phyloP scores from a whole-genome alignment of 2,888 invertebrate species.

The Hyposoter dolosus region DNA sequence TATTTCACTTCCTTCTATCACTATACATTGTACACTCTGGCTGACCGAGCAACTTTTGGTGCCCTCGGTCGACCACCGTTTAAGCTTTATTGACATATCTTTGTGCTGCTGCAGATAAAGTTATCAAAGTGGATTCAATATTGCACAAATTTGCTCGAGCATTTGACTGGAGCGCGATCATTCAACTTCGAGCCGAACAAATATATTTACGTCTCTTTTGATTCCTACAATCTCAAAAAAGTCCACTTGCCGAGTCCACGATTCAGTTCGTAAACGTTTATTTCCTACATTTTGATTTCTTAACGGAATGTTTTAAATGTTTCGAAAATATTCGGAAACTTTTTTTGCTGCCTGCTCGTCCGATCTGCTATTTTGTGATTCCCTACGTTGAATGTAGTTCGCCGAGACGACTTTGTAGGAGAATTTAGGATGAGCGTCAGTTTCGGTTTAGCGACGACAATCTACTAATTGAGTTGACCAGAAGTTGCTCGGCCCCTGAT shows the following conservation, averaged over 20 bases:
- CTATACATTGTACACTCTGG: neutral
- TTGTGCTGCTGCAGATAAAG: neutral
- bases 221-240: too few species aligned
- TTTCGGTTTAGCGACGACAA: neutral
- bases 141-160: neutral
- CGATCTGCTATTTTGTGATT: neutral
- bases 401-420: neutral
- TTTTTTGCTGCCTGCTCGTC: neutral
- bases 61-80: conserved; percentile 4
- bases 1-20: neutral
- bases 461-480: conserved; percentile 15
- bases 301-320: neutral
- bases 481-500: neutral
- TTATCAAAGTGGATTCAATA: neutral
- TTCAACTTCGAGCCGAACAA: neutral
- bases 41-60: conserved; percentile 11
- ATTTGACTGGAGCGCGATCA: neutral
- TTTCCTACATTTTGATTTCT: neutral
- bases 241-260: too few species aligned
- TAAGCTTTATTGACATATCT: conserved; percentile 4
- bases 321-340: neutral
- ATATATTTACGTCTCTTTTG: neutral
- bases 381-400: neutral
- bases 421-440: neutral
- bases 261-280: too few species aligned